Conservation (phyloP, 2,888 invertebrate species). For the Argyresthia goedartella region DNA sequence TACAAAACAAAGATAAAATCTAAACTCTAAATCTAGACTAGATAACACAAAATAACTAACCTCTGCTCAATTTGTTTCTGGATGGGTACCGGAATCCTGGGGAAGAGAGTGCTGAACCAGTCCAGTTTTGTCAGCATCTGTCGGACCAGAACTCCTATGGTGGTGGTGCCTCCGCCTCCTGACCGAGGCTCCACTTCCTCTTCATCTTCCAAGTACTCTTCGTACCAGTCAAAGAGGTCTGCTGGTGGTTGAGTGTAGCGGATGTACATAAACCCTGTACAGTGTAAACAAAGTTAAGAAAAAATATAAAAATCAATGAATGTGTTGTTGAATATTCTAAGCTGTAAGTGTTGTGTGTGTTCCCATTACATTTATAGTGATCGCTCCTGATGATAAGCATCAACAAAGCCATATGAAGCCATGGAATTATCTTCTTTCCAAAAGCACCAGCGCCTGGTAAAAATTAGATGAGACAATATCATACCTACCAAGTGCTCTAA, state of each 20-base stretch:
- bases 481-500: slow-evolving; percentile 89
- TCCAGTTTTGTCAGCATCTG: slow-evolving; percentile 96
- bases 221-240: slow-evolving; percentile 97
- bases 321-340: too few relatives aligned
- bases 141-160: slow-evolving; percentile 91
- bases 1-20: too few relatives aligned
- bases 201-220: slow-evolving; percentile 94
- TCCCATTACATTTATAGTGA: too few relatives aligned
- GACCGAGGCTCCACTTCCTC: slow-evolving; percentile 98
- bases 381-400: too few relatives aligned
- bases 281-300: not conserved
- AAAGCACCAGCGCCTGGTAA: too few relatives aligned
- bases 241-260: slow-evolving; percentile 96
- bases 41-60: slow-evolving; percentile 20
- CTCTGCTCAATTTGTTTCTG: slow-evolving; percentile 91
- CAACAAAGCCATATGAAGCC: too few relatives aligned
- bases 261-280: slow-evolving; percentile 79
- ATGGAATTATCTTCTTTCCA: too few relatives aligned
- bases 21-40: too few relatives aligned
- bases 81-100: slow-evolving; percentile 98
- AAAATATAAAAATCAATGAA: not conserved
- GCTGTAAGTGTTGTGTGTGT: too few relatives aligned
- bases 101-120: slow-evolving; percentile 99
- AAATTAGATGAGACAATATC: slow-evolving; percentile 6
- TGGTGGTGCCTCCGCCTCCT: slow-evolving; percentile 93